phyloP scores from a whole-genome alignment of 2,888 invertebrate species.

The Eucera pruinosa region DNA sequence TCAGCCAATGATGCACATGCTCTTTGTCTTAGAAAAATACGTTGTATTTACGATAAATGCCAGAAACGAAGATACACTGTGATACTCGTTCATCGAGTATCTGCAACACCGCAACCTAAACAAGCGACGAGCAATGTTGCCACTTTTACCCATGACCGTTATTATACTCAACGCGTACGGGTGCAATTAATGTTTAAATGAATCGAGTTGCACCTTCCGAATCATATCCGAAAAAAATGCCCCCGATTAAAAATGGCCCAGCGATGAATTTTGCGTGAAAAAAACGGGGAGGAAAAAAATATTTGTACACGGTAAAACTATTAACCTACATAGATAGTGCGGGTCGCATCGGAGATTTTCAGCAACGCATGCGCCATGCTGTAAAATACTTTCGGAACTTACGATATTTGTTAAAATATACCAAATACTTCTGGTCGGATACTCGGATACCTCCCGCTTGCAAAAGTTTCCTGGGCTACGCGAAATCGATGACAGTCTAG shows the following conservation, averaged over 20 bases:
- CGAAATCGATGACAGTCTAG: slow-evolving; percentile 8
- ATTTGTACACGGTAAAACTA: slow-evolving; percentile 39
- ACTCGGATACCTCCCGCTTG: slow-evolving; percentile 26
- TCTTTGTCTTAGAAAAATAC: slow-evolving; percentile 57
- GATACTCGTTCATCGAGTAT: slow-evolving; percentile 71
- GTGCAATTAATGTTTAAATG: slow-evolving; percentile 23
- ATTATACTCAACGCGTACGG: slow-evolving; percentile 18
- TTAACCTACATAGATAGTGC: slow-evolving; percentile 43
- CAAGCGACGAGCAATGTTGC: slow-evolving; percentile 76
- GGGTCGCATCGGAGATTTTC: slow-evolving; percentile 34
- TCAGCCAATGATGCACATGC: slow-evolving; percentile 51
- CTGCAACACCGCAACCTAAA: slow-evolving; percentile 76
- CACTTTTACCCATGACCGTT: slow-evolving; percentile 64
- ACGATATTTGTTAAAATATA: slow-evolving; percentile 53
- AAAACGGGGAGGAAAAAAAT: slow-evolving; percentile 14
- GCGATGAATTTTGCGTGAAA: slow-evolving; percentile 8
- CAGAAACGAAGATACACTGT: slow-evolving; percentile 68
- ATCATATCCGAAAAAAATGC: slow-evolving; percentile 2
- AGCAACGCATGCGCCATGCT: slow-evolving; percentile 58
- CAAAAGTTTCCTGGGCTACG: background rate
- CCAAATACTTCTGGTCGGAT: slow-evolving; percentile 40
- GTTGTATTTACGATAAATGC: slow-evolving; percentile 66
- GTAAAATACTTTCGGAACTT: slow-evolving; percentile 46
- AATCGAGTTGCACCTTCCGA: background rate
- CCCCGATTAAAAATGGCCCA: background rate